Evolutionary conservation across 1,140 invertebrate species (phyloP).

Genomic region (Lasioglossum albipes): DNA sequence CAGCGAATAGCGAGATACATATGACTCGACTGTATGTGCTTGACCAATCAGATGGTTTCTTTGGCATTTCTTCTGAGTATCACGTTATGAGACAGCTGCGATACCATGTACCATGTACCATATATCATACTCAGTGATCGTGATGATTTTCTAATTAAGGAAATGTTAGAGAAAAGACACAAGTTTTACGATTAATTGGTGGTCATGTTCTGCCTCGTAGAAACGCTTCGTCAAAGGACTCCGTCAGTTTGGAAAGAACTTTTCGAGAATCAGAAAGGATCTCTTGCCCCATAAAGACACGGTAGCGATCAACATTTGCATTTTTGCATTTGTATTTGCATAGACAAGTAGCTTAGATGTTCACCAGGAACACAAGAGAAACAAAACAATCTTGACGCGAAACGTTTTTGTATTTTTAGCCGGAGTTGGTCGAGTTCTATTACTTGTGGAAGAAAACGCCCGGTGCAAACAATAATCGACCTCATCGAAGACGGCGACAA

Average conservation of each 20-base stretch:
- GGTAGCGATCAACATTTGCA: slow-evolving; percentile 78
- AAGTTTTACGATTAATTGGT: not conserved
- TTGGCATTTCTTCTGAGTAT: too few species aligned
- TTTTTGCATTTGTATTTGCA: not conserved
- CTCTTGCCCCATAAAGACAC: slow-evolving; percentile 97
- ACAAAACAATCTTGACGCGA: not conserved
- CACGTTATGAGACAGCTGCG: too few species aligned
- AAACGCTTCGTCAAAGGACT: slow-evolving; percentile 99
- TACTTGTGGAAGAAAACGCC: slow-evolving; percentile 99
- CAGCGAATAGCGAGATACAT: too few species aligned
- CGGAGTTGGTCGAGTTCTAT: slow-evolving; percentile 98
- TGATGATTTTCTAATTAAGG: too few species aligned
- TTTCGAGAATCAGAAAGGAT: slow-evolving; percentile 98
- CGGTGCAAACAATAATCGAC: slow-evolving; percentile 96
- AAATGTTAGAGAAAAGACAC: too few species aligned
- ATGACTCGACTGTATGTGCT: too few species aligned
- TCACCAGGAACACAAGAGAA: not conserved
- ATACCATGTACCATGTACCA: too few species aligned
- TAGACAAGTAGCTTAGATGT: not conserved
- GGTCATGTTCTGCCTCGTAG: slow-evolving; percentile 65
- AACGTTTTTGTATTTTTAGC: slow-evolving; percentile 80
- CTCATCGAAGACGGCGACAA: slow-evolving; percentile 92
- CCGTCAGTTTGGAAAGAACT: slow-evolving; percentile 99
- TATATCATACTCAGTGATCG: too few species aligned
- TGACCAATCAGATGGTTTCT: too few species aligned